Evolutionary conservation across 2,888 invertebrate species (phyloP).

Genomic region (Lasioglossum vierecki): DNA sequence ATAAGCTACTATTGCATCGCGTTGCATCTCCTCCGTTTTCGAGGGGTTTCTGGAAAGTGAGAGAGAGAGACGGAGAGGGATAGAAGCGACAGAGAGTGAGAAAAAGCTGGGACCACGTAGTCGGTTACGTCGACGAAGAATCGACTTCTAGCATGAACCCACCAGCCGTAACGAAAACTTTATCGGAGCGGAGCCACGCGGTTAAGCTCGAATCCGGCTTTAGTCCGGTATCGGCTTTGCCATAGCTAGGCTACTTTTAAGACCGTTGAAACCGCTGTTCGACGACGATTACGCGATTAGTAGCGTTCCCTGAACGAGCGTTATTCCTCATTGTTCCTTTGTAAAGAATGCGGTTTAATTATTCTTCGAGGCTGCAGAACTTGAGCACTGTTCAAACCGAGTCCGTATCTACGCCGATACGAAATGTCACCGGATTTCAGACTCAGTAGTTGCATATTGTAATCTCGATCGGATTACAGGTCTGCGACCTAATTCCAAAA

Average conservation of each 20-base stretch:
- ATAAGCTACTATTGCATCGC: slow-evolving; percentile 77
- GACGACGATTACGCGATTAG: slow-evolving; percentile 50
- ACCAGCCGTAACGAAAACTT: slow-evolving; percentile 67
- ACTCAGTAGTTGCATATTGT: not conserved
- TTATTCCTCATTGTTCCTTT: slow-evolving; percentile 19
- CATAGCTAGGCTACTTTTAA: slow-evolving; percentile 53
- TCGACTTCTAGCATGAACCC: slow-evolving; percentile 57
- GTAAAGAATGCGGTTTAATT: slow-evolving; percentile 12
- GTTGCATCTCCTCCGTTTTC: slow-evolving; percentile 60
- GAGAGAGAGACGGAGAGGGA: not conserved
- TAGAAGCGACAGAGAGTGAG: slow-evolving; percentile 7
- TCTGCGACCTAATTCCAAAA: not conserved
- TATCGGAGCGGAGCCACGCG: slow-evolving; percentile 64
- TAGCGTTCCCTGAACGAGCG: slow-evolving; percentile 34
- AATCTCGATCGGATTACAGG: not conserved
- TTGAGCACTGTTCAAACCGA: slow-evolving; percentile 1
- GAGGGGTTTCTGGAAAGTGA: not conserved
- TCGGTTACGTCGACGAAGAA: slow-evolving; percentile 58
- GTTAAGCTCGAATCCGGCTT: slow-evolving; percentile 69
- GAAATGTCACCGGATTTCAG: not conserved
- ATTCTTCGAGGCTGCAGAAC: not conserved
- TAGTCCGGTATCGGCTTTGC: slow-evolving; percentile 59
- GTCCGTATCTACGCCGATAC: not conserved
- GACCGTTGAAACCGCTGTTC: slow-evolving; percentile 53
- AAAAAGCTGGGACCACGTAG: slow-evolving; percentile 21